These are phyloP conservation scores for Paratilapia polleni DNA, from an alignment of 2,113 vertebrate genomes.

Conservation along the genomic window DNA sequence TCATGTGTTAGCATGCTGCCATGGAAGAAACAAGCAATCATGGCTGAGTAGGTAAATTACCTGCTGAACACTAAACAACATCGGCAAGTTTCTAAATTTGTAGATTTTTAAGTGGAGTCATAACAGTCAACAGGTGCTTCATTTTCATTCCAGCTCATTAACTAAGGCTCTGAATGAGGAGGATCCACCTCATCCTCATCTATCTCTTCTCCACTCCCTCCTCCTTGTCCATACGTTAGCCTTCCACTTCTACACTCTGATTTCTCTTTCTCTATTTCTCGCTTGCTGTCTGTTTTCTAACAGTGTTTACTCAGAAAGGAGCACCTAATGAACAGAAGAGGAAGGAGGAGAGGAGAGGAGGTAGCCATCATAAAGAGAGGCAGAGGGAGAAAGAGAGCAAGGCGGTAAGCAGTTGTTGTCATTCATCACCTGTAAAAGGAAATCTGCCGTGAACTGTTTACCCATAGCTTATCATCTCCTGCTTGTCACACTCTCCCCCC, in stretches of 20 bases:
- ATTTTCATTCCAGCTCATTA: constrained; percentile 10
- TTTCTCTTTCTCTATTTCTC: constrained; percentile 15
- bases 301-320: constrained; percentile 64
- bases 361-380: constrained; percentile 39
- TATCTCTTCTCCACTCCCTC: not conserved
- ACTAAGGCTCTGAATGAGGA: constrained; percentile 10
- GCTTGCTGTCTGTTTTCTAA: constrained; percentile 52
- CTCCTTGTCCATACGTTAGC: not conserved
- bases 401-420: constrained; percentile 68
- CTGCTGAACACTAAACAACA: not conserved
- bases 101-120: not conserved
- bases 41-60: not conserved
- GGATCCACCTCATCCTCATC: constrained; percentile 14
- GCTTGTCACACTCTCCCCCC: constrained; percentile 60
- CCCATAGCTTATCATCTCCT: constrained; percentile 71
- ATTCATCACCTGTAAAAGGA: constrained; percentile 75
- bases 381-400: constrained; percentile 16
- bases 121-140: constrained; percentile 34
- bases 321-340: constrained; percentile 51
- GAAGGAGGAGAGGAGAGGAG: constrained; percentile 14
- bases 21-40: constrained; percentile 7
- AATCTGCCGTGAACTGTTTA: constrained; percentile 77
- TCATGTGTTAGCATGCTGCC: not conserved
- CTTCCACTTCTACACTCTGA: constrained; percentile 6
- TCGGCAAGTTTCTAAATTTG: not conserved